Base-by-base conservation (phyloP, 2,113 vertebrate genomes). In the Coturnix japonica region DNA sequence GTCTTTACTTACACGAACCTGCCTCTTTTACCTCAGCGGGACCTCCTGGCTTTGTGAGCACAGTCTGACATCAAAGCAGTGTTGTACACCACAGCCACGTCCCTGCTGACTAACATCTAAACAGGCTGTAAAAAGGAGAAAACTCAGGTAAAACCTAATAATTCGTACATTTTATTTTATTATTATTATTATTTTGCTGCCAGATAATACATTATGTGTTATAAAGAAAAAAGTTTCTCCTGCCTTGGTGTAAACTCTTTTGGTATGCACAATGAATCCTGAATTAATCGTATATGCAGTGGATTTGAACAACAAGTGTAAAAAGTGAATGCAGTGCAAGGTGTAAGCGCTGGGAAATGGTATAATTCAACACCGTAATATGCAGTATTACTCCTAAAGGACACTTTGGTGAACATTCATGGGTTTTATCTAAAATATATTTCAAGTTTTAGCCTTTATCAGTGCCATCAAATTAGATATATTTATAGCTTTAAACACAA, bases 41-140 rank as follows among this genome's bases (percentile, higher is more conserved):
- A 31, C 9, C 6, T 0, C 31, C 35, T 2, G 26, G 39, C 18
- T 2, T 41, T 60, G 31, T 33, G 25, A 30, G n/a, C 44, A 31
- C 19, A 31, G 7, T 17, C 73, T 2, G 0, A 28, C 33, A 16
- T 18, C 22, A 2, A 7, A n/a, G 33, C 15, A 11, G 8, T 21
- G 3, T 33, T 22, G 20, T 37, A 18, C 76, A 54, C 30, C 22
- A 1, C 18, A 46, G 3, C 25, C n/a, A 11, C 30, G 2, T 5
- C 9, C 16, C 12, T 44, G 74, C 53, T 60, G 63, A 54, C 37
- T 60, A 76, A 54, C 12, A 28, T 18, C 31, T 21, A 49, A 77
- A 71, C 28, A 7, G 39, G 16, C 13, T 49, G 2, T 7, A 31
- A 47, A 13, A 70, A 49, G 19, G 39, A 19, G 37, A 87, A 76